These are phyloP conservation scores for Candidula unifasciata DNA, from an alignment of 2,888 invertebrate genomes.

Conservation along the genomic window DNA sequence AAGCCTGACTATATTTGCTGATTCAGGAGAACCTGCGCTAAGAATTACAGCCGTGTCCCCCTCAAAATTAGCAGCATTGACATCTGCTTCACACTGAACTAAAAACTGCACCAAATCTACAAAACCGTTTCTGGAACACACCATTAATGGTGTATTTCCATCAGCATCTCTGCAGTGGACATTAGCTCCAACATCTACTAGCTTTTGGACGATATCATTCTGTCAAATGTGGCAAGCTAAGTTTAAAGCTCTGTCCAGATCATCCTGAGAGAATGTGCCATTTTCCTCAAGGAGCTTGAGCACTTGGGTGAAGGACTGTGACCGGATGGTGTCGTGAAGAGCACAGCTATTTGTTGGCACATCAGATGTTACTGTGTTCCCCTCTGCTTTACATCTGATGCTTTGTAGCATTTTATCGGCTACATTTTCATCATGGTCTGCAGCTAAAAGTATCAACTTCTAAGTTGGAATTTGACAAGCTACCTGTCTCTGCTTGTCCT, in stretches of 20 bases:
- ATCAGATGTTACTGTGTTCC: too few relatives aligned
- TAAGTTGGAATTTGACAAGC: too few relatives aligned
- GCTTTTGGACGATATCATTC: neutral
- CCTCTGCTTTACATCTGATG: too few relatives aligned
- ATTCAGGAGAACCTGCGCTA: neutral
- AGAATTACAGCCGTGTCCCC: conserved; percentile 9
- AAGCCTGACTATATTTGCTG: neutral
- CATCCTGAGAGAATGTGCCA: conserved; percentile 3
- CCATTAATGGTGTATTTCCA: conserved; percentile 11
- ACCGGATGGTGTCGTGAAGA: too few relatives aligned
- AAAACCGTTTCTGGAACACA: conserved; percentile 4
- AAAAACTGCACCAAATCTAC: neutral
- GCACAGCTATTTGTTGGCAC: too few relatives aligned
- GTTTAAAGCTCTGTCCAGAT: neutral
- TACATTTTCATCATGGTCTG: too few relatives aligned
- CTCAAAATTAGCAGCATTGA: neutral
- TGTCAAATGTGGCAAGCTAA: neutral
- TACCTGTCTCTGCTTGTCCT: too few relatives aligned
- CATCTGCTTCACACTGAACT: neutral
- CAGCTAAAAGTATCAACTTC: too few relatives aligned
- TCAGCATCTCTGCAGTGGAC: neutral
- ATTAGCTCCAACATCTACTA: neutral
- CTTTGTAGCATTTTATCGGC: too few relatives aligned
- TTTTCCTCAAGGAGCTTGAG: neutral
- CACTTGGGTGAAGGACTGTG: neutral